Conservation (phyloP, 2,888 invertebrate genomes). For the Exephanes ischioxanthus region DNA sequence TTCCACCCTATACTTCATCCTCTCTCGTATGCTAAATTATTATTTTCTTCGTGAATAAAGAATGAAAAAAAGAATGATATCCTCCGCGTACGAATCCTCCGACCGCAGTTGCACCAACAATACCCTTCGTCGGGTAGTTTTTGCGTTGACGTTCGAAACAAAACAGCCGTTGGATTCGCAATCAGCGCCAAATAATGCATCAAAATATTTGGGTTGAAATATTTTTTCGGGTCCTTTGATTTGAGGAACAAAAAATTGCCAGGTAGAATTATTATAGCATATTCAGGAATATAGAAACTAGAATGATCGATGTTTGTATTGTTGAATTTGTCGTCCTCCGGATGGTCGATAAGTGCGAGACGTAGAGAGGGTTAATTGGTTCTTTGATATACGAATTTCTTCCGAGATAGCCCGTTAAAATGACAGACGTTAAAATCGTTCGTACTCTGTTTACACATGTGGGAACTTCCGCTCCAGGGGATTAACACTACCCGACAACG, state of each 20-base stretch:
- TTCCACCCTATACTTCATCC: slow-evolving; percentile 4
- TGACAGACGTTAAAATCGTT: slow-evolving; percentile 13
- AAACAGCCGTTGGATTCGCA: background rate
- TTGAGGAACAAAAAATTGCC: no score
- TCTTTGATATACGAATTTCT: background rate
- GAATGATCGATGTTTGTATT: background rate
- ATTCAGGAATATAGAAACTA: background rate
- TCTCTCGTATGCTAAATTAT: slow-evolving; percentile 41
- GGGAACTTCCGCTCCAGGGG: slow-evolving; percentile 23
- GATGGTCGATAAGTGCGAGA: background rate
- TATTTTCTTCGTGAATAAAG: slow-evolving; percentile 35
- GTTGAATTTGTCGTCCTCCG: background rate
- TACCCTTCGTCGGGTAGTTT: background rate
- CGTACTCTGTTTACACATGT: slow-evolving; percentile 2
- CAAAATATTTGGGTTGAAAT: background rate
- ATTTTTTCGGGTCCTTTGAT: background rate
- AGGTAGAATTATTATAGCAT: no score
- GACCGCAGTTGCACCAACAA: background rate
- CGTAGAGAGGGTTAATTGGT: background rate
- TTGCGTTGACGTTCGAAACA: background rate
- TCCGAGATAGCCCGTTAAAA: slow-evolving; percentile 21
- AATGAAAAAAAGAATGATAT: slow-evolving; percentile 15
- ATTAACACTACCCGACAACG: slow-evolving; percentile 1
- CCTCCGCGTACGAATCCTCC: slow-evolving; percentile 1
- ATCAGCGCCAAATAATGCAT: background rate